Evolutionary conservation across 2,797 vertebrate genomes (phyloP), one percentile per base, ranked within the genome.

Genomic region (Siniperca obscura): DNA sequence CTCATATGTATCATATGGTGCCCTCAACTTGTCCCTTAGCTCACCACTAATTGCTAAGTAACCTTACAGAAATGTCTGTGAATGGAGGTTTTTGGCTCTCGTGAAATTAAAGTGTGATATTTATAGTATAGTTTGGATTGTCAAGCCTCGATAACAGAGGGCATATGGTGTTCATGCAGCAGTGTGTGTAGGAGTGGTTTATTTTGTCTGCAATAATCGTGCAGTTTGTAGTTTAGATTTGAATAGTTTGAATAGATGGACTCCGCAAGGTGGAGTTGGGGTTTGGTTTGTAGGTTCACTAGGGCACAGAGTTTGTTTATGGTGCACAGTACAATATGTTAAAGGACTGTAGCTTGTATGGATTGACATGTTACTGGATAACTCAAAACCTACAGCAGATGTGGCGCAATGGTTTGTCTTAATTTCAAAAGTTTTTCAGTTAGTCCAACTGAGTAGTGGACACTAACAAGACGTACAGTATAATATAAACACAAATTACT

Each of bases 1-100:
- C 74, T 76, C n/a, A n/a, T n/a, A n/a, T n/a, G n/a, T n/a, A 74
- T 89, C 86, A 80, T 72, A 85, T 53, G 79, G 74, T 70, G 22
- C 52, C 14, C 70, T 81, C 46, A 76, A 83, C 82, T 67, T 66
- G 56, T 50, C 74, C 82, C 69, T 70, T 42, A 21, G 84, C 76
- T 87, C 46, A 78, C 92, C 93, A 92, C 93, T 94, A 94, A 95
- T 93, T 94, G 88, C 89, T 80, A 52, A 75, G 80, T 75, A 77
- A 77, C 86, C 71, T 50, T 67, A 17, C 77, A 69, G 66, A 80
- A 72, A 68, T 25, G 70, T 38, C 64, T 70, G 68, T 64, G 82
- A 88, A 80, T 5, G 13, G 73, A 85, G 72, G 38, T 40, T 80
- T 83, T 85, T 87, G 80, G 87, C 74, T 81, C 34, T 38, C 75